Evolutionary conservation across 1,140 invertebrate species (phyloP), one percentile per base, ranked within the genome.

Genomic region (Drosophila pseudoobscura): DNA sequence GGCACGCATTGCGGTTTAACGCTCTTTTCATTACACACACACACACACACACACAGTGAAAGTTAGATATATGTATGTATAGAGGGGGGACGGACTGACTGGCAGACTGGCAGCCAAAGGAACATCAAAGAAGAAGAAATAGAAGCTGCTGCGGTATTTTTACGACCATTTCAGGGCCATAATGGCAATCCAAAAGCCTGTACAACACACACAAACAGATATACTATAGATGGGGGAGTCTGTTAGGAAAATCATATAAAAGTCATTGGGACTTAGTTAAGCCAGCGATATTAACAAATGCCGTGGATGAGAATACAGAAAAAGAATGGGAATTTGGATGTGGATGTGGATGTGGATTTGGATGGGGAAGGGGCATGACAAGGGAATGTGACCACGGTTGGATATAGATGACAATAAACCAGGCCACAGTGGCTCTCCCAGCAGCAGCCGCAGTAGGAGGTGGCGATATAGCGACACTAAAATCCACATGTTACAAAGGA

Each of bases 221-320:
- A 8, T 17, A 35, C 24, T 26, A 5, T 26, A 26, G 24, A n/a
- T 35, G n/a, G 6, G 43, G 44, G 17, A n/a, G 11, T 26, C 24
- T 26, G 24, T 26, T 6, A 26, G 50, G 79, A 83, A 74, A 77
- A 82, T 85, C 80, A 80, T 84, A 85, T 85, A 87, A 85, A 87
- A 85, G 82, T 80, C 82, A 87, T 85, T 87, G 82, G 70, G 78
- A 85, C 82, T 85, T 85, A 85, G 82, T 85, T 85, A 85, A 85
- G 82, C 82, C 61, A 82, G 75, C 64, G 70, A 85, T 85, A 85
- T 85, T 85, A 85, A 87, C 83, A 87, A 87, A 85, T 82, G 74
- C 82, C 68, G 60, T 41, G 41, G 9, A 44, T 43, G 56, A 41
- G 51, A 6, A 63, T 43, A 73, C 52, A 39, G 20, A 56, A 15